A percentile compares a stretch with the other conserved stretches of the same genome.
These are phyloP conservation scores for Rutpela maculata DNA, from an alignment of 2,888 invertebrate genomes.

Conservation along the genomic window DNA sequence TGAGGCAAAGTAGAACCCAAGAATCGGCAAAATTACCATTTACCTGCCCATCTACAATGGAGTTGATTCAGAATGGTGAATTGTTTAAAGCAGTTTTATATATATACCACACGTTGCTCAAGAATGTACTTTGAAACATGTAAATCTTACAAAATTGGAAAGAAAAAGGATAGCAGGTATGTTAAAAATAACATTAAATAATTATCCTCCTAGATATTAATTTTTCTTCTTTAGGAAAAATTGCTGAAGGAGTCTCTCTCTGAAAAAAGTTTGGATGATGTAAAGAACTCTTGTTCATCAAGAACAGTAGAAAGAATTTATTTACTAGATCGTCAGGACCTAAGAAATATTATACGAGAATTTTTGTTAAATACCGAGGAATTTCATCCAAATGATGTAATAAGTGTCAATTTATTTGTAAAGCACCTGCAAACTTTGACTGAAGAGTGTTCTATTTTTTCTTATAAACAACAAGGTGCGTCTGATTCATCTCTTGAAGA, in stretches of 20 bases:
- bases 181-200: too few relatives aligned
- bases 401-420: slow-evolving; percentile 2
- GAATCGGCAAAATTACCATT: too few relatives aligned
- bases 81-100: not conserved
- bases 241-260: slow-evolving; percentile 9
- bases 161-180: too few relatives aligned
- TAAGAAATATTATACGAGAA: slow-evolving; percentile 5
- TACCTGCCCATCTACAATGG: too few relatives aligned
- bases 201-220: too few relatives aligned
- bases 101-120: not conserved
- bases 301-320: not conserved
- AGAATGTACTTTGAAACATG: not conserved
- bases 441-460: not conserved
- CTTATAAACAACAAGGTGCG: not conserved
- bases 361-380: not conserved
- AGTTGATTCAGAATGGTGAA: not conserved
- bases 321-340: slow-evolving; percentile 13
- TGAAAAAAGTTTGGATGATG: slow-evolving; percentile 4
- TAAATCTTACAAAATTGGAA: not conserved
- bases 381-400: slow-evolving; percentile 12
- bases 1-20: too few relatives aligned
- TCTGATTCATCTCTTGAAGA: too few relatives aligned
- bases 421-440: not conserved
- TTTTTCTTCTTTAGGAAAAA: not conserved
- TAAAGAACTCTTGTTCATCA: not conserved